phyloP scores from a whole-genome alignment of 2,113 vertebrate genomes.

The Nestor notabilis region DNA sequence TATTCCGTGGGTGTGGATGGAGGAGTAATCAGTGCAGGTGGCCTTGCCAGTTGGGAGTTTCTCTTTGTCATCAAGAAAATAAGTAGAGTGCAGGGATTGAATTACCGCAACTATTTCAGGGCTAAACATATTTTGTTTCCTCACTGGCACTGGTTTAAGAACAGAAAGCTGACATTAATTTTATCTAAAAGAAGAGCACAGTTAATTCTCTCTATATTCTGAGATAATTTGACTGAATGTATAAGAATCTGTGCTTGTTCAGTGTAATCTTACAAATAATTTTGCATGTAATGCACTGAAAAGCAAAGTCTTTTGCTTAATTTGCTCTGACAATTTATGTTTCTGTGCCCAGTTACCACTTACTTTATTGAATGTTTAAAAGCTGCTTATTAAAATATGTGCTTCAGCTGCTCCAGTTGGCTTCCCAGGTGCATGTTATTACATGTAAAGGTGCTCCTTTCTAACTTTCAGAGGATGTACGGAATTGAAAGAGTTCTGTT shows the following conservation, averaged over 20 bases:
- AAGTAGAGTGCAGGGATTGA: slow-evolving; percentile 76
- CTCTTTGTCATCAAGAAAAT: slow-evolving; percentile 84
- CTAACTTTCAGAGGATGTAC: slow-evolving; percentile 45
- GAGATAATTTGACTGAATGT: slow-evolving; percentile 69
- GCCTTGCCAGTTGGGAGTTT: slow-evolving; percentile 81
- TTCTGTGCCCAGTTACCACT: slow-evolving; percentile 72
- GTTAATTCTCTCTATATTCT: slow-evolving; percentile 49
- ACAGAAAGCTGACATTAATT: slow-evolving; percentile 81
- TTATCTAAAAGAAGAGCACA: slow-evolving; percentile 71
- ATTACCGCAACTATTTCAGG: slow-evolving; percentile 80
- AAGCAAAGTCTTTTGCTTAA: slow-evolving; percentile 64
- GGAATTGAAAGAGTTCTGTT: slow-evolving; percentile 57
- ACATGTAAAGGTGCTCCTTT: slow-evolving; percentile 20
- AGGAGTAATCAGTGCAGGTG: slow-evolving; percentile 85
- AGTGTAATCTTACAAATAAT: slow-evolving; percentile 71
- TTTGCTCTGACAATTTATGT: slow-evolving; percentile 75
- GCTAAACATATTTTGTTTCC: slow-evolving; percentile 80
- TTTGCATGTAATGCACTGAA: slow-evolving; percentile 53
- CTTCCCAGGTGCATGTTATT: slow-evolving; percentile 63
- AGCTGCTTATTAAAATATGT: slow-evolving; percentile 63
- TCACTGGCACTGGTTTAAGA: slow-evolving; percentile 76
- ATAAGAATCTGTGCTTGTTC: slow-evolving; percentile 68
- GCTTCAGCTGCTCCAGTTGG: slow-evolving; percentile 19
- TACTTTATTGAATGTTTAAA: slow-evolving; percentile 69
- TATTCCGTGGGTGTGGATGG: slow-evolving; percentile 82